A percentile compares a stretch with the other conserved stretches of the same genome.
phyloP scores from a whole-genome alignment of 2,888 invertebrate species.

The Disparrhopalites patrizii region DNA sequence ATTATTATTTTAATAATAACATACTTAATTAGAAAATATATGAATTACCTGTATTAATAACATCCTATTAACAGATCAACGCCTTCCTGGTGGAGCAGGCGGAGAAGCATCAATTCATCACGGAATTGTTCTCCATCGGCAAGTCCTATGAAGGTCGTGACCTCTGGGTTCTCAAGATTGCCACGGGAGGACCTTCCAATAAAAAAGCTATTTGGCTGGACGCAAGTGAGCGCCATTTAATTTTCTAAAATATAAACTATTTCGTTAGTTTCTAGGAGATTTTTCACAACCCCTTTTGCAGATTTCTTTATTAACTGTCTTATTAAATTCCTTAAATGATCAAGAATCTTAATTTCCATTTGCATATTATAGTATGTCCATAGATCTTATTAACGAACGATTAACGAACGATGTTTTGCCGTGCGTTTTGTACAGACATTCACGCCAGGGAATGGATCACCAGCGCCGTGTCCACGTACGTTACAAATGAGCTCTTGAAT shows the following conservation, averaged over 20 bases:
- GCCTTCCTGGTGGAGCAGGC: constrained; percentile 59
- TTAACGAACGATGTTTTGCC: too few relatives aligned
- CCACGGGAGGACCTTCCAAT: constrained; percentile 39
- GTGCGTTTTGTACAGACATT: constrained; percentile 49
- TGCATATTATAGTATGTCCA: too few relatives aligned
- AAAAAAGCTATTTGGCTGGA: constrained; percentile 53
- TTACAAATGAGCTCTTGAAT: constrained; percentile 66
- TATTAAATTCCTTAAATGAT: too few relatives aligned
- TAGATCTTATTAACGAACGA: too few relatives aligned
- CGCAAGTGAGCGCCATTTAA: constrained; percentile 50
- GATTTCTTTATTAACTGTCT: neutral
- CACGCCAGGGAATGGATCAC: constrained; percentile 68
- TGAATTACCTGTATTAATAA: too few relatives aligned
- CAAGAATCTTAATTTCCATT: too few relatives aligned
- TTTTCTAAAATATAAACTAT: neutral
- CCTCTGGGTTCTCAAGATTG: constrained; percentile 48
- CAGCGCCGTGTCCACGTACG: constrained; percentile 65
- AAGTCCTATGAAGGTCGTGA: constrained; percentile 58
- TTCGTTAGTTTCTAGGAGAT: neutral
- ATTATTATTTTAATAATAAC: too few relatives aligned
- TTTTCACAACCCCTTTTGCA: too few relatives aligned
- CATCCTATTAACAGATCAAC: constrained; percentile 60
- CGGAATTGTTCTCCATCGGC: constrained; percentile 53
- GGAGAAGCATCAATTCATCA: constrained; percentile 54
- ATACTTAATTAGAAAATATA: too few relatives aligned